Evolutionary conservation across 2,113 vertebrate genomes (phyloP).

Genomic region (Tachysurus fulvidraco): DNA sequence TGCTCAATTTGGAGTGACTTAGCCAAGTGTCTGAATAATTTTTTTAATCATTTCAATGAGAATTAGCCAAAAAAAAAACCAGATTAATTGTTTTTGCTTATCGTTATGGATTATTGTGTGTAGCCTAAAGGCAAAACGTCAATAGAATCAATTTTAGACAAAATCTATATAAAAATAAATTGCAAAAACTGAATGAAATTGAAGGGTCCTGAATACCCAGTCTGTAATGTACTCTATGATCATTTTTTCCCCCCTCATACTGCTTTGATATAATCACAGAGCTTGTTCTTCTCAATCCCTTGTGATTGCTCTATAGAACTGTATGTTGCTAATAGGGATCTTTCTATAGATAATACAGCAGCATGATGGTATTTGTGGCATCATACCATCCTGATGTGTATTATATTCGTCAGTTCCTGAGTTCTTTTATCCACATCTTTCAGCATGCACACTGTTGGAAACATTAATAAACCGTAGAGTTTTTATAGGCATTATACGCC

Average conservation of each 20-base stretch:
- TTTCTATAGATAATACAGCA: not conserved
- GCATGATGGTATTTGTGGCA: not conserved
- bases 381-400: too few relatives aligned
- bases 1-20: not conserved
- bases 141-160: not conserved
- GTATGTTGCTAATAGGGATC: not conserved
- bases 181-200: not conserved
- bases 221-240: not conserved
- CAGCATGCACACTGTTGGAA: not conserved
- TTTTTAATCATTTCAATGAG: not conserved
- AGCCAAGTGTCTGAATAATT: not conserved
- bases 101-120: not conserved
- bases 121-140: not conserved
- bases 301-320: not conserved
- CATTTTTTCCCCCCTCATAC: not conserved
- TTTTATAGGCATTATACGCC: not conserved
- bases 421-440: not conserved
- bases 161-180: not conserved
- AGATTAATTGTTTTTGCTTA: not conserved
- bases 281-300: not conserved
- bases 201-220: not conserved
- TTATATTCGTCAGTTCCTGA: not conserved
- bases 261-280: not conserved
- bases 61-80: not conserved
- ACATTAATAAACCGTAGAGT: not conserved